Evolutionary conservation across 2,797 vertebrate genomes (phyloP), one percentile per base, ranked within the genome.

Genomic region (Sphaeramia orbicularis): DNA sequence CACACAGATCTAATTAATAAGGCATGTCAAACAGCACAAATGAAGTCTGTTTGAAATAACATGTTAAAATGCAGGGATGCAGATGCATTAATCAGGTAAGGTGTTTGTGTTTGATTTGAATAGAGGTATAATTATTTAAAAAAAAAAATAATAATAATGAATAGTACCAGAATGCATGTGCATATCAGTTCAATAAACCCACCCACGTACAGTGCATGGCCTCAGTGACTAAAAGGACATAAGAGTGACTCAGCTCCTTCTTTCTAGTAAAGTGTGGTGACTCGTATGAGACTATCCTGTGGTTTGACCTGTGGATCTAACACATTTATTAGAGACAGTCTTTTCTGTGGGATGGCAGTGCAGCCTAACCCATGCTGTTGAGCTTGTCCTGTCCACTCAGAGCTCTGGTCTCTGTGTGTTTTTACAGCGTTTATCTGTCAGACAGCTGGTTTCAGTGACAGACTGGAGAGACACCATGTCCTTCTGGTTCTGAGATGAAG

Each of bases 381-480:
- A 10, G 48, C 9, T 27, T 10, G 53, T 42, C 36, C 19, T 38
- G 60, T 44, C 1, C 41, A 36, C 51, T 43, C 44, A 76, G 47
- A 30, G 7, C 19, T 43, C 66, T 54, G 77, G 86, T 88, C 81
- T 44, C 30, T 58, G 36, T 54, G 76, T 78, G 83, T 89, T 78
- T 89, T 89, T 82, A 62, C 66, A 83, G 85, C 76, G 10, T 67
- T 8, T 89, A 86, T 91, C 90, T 86, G n/a, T 66, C 60, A 52
- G 21, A 84, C 87, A 75, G 71, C 69, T 65, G 60, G 58, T 49
- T 66, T 30, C 54, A 58, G 1, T 84, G 90, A 91, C 87, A 88
- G 74, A 51, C 48, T 37, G 24, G 90, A 89, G 84, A 83, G 72
- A 86, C 71, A 69, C 18, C 4, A 37, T 78, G 63, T 89, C 11